Base-by-base conservation (phyloP, 2,888 invertebrate species). In the Temnothorax unifasciatus region DNA sequence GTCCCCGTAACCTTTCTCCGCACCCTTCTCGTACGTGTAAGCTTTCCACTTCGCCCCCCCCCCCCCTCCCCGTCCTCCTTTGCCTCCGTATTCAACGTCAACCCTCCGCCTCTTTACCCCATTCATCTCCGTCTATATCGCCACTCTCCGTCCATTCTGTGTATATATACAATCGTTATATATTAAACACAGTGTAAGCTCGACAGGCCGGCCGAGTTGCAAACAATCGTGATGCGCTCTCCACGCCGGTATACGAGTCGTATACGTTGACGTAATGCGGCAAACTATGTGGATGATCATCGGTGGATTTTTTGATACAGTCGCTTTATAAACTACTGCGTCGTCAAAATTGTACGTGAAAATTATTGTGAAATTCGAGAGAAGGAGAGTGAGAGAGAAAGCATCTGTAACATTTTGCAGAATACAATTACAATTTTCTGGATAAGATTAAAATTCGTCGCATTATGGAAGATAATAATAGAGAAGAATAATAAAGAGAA, bases 81-180 rank as follows among this genome's bases (percentile, higher is more conserved):
- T 73, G 59, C 38, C 29, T 29, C 34, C 83, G 85, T 89, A 88
- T 86, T 74, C 87, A 89, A 85, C 90, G 83, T 85, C 86, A 84
- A 86, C 91, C 63, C 86, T 87, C 86, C 85, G 85, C 85, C 85
- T 81, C 86, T 89, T 85, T 84, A 84, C 84, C 84, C 87, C 90
- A 88, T 89, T 90, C 90, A 85, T 90, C 86, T 86, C 84, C 85
- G 86, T 87, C 88, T 91, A 84, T 88, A 86, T 88, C 91, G 86
- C 85, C 71, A 76, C 82, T 83, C 82, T 84, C 74, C 73, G 83
- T 83, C 68, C 87, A 83, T 68, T 79, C 83, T 73, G 73, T 74
- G 84, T 90, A 82, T 82, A 86, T 81, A 82, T 82, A 82, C 89
- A 83, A 88, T 89, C 86, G 85, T 88, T 90, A 82, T 88, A 83